Evolutionary conservation across 1,140 invertebrate species (phyloP).

Genomic region (Apis dorsata): DNA sequence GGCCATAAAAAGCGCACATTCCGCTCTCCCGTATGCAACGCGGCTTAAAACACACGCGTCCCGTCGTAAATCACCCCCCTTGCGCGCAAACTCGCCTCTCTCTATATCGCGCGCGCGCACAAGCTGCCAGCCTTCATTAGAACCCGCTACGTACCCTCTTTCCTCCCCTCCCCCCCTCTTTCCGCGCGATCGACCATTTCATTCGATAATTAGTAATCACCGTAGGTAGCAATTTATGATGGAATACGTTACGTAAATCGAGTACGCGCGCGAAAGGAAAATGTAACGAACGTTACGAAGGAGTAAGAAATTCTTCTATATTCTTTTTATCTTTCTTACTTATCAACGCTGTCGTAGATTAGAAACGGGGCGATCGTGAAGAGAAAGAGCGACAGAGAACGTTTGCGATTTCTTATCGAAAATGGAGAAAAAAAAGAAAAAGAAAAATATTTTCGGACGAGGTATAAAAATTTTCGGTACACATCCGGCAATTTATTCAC

Average conservation of each 20-base stretch:
- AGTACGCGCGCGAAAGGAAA: constrained; percentile 1
- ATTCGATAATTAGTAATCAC: too few species aligned
- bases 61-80: constrained; percentile 69
- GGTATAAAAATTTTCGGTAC: constrained; percentile 21
- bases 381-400: too few species aligned
- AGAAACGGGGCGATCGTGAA: too few species aligned
- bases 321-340: too few species aligned
- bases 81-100: constrained; percentile 43
- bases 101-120: constrained; percentile 21
- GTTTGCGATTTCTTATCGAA: too few species aligned
- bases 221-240: too few species aligned
- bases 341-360: too few species aligned
- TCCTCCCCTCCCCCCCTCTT: not conserved
- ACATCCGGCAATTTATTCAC: constrained; percentile 21
- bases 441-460: too few species aligned
- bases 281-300: too few species aligned
- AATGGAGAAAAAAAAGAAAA: too few species aligned
- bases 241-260: not conserved
- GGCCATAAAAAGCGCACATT: constrained; percentile 72
- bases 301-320: too few species aligned
- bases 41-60: constrained; percentile 67
- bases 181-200: not conserved
- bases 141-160: not conserved
- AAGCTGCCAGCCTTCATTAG: constrained; percentile 49
- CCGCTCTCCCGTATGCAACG: constrained; percentile 63